Evolutionary conservation across 1,140 invertebrate species (phyloP).

Genomic region (Papilio polytes): DNA sequence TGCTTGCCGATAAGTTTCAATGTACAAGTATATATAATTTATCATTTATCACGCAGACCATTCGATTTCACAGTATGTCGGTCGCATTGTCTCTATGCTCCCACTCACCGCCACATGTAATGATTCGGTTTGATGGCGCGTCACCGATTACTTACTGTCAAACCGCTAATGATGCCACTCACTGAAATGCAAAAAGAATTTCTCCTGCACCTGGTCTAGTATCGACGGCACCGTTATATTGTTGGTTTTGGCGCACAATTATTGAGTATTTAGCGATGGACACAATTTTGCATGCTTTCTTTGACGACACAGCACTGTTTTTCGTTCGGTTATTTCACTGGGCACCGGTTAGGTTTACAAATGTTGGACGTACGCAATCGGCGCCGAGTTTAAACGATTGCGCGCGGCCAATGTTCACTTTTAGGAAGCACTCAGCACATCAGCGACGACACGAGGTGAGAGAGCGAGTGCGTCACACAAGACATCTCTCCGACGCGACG

Average conservation of each 20-base stretch:
- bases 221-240: slow-evolving; percentile 86
- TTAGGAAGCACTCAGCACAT: slow-evolving; percentile 80
- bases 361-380: slow-evolving; percentile 59
- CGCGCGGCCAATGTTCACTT: slow-evolving; percentile 66
- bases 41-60: slow-evolving; percentile 60
- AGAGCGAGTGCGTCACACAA: slow-evolving; percentile 78
- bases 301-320: slow-evolving; percentile 82
- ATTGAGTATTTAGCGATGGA: slow-evolving; percentile 84
- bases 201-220: slow-evolving; percentile 86
- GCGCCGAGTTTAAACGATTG: slow-evolving; percentile 52
- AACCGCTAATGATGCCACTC: slow-evolving; percentile 83
- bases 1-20: slow-evolving; percentile 78
- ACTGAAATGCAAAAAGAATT: slow-evolving; percentile 84
- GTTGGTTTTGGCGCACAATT: slow-evolving; percentile 86
- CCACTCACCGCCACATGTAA: slow-evolving; percentile 88
- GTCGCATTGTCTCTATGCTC: slow-evolving; percentile 68
- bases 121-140: slow-evolving; percentile 84
- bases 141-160: slow-evolving; percentile 55
- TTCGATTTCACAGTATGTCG: slow-evolving; percentile 63
- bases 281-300: slow-evolving; percentile 84
- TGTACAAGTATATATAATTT: slow-evolving; percentile 58
- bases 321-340: slow-evolving; percentile 79
- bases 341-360: slow-evolving; percentile 74
- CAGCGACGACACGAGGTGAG: slow-evolving; percentile 82
- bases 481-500: slow-evolving; percentile 41